Percentiles rank a stretch among this genome's conserved stretches.
Evolutionary conservation across 2,888 invertebrate genomes (phyloP).

Genomic region (Netelia virgata): DNA sequence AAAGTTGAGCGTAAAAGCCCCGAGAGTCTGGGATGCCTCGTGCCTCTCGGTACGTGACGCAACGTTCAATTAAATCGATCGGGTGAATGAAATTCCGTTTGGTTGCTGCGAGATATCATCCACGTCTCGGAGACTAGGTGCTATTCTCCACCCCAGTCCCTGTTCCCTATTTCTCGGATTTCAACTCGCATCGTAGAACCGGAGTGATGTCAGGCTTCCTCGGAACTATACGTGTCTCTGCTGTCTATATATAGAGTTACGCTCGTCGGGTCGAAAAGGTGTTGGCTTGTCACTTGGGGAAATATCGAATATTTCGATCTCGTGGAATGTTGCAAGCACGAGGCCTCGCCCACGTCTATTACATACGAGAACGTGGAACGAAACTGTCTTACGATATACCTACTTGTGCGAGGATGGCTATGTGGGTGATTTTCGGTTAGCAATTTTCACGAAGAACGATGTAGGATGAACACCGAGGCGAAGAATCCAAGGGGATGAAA

Average conservation of each 20-base stretch:
- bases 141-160: neutral
- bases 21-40: slow-evolving; percentile 22
- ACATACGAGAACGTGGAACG: neutral
- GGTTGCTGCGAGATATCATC: slow-evolving; percentile 48
- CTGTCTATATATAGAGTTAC: slow-evolving; percentile 9
- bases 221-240: slow-evolving; percentile 6
- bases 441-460: neutral
- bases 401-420: too few relatives aligned
- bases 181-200: slow-evolving; percentile 25
- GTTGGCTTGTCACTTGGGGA: slow-evolving; percentile 62
- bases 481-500: neutral
- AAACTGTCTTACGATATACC: too few relatives aligned
- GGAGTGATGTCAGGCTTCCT: slow-evolving; percentile 36
- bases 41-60: slow-evolving; percentile 70
- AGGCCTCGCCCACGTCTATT: neutral
- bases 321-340: slow-evolving; percentile 57
- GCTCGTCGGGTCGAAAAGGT: slow-evolving; percentile 22
- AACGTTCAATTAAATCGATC: slow-evolving; percentile 80
- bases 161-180: slow-evolving; percentile 30
- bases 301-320: slow-evolving; percentile 76
- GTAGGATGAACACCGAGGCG: neutral
- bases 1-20: slow-evolving; percentile 15
- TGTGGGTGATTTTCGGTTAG: neutral
- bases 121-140: neutral
- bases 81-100: slow-evolving; percentile 78